Conservation (phyloP, 1,140 invertebrate species). For the Lerema accius region DNA sequence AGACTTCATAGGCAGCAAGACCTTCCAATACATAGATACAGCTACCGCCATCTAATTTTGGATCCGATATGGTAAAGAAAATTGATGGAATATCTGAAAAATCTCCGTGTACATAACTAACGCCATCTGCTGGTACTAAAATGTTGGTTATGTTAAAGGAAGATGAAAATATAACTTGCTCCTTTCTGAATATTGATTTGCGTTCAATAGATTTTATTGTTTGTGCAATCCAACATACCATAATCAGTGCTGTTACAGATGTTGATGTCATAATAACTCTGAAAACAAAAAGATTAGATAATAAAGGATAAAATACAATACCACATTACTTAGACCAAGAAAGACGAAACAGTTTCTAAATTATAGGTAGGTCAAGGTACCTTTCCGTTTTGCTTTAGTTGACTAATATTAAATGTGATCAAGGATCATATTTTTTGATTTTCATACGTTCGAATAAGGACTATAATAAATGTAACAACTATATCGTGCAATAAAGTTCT, state of each 20-base stretch:
- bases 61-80: constrained; percentile 63
- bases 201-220: constrained; percentile 17
- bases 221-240: background rate
- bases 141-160: constrained; percentile 58
- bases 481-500: too few species aligned
- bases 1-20: constrained; percentile 62
- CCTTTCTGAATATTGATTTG: constrained; percentile 52
- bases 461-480: too few species aligned
- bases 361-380: too few species aligned
- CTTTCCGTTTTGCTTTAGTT: too few species aligned
- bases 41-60: constrained; percentile 52
- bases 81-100: constrained; percentile 57
- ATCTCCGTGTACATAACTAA: constrained; percentile 47
- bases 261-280: constrained; percentile 4
- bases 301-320: too few species aligned
- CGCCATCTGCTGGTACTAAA: constrained; percentile 56
- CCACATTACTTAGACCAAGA: background rate
- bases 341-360: background rate
- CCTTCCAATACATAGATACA: constrained; percentile 70
- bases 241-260: background rate
- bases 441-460: too few species aligned
- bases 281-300: constrained; percentile 5
- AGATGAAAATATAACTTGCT: constrained; percentile 61
- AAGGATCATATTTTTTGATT: too few species aligned
- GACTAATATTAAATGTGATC: too few species aligned